Conservation (phyloP, 1,140 invertebrate genomes). For the Metaphire vulgaris region DNA sequence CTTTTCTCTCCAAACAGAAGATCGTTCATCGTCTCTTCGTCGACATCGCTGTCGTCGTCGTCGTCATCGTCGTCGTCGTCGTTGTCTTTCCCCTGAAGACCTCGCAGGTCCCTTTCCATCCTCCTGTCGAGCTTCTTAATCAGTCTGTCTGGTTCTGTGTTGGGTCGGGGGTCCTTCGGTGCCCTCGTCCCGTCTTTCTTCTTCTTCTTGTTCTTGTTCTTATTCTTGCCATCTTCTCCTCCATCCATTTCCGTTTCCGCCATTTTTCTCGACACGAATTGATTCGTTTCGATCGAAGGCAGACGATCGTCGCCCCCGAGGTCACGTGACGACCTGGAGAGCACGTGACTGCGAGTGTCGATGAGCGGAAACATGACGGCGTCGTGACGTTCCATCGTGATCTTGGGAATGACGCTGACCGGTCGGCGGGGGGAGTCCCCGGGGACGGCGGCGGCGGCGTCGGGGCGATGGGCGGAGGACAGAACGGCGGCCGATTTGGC, state of each 20-base stretch:
- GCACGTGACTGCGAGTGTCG: neutral
- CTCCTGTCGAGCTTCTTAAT: neutral
- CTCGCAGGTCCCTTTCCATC: neutral
- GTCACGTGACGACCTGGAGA: neutral
- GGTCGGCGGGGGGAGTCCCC: neutral
- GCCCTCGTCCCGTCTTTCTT: neutral
- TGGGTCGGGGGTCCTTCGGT: neutral
- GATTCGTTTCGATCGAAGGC: neutral
- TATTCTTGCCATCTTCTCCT: too few species aligned
- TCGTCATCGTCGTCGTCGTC: neutral
- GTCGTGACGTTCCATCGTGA: neutral
- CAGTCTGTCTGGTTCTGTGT: neutral
- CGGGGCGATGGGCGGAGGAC: neutral
- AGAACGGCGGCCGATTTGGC: neutral
- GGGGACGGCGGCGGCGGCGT: too few species aligned
- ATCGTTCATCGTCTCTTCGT: neutral
- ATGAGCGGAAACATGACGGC: neutral
- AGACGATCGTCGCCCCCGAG: neutral
- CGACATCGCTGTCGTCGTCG: neutral
- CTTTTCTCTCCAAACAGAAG: neutral
- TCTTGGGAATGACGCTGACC: neutral
- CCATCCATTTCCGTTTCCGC: neutral
- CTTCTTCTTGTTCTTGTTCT: neutral
- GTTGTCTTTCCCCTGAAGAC: neutral
- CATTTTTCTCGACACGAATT: neutral